These are phyloP conservation scores for Vulpes vulpes DNA, from an alignment of 2,113 vertebrate species.

Conservation along the genomic window DNA sequence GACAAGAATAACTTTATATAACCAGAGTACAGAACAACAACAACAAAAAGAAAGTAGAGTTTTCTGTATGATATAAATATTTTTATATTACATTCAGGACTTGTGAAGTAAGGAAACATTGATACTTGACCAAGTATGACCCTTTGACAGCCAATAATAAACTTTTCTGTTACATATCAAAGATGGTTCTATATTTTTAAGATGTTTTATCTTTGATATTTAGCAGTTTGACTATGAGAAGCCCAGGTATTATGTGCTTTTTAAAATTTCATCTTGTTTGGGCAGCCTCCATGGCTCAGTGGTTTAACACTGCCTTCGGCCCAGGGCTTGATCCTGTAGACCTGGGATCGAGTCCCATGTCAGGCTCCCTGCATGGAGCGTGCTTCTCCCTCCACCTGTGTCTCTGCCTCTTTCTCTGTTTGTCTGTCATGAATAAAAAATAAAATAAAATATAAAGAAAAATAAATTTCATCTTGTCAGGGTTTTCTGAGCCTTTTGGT, in stretches of 20 bases:
- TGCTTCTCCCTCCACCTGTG: too few species aligned
- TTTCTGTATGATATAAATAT: not conserved
- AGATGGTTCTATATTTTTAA: not conserved
- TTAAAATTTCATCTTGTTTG: not conserved
- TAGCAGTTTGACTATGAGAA: not conserved
- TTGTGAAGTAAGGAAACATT: not conserved
- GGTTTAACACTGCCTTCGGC: too few species aligned
- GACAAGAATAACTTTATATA: not conserved
- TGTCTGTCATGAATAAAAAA: too few species aligned
- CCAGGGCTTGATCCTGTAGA: too few species aligned
- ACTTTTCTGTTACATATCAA: not conserved
- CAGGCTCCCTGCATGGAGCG: too few species aligned
- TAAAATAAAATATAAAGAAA: too few species aligned
- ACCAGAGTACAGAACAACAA: not conserved
- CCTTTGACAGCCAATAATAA: not conserved
- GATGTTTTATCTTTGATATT: constrained; percentile 18
- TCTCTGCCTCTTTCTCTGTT: too few species aligned
- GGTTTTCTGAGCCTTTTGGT: not conserved
- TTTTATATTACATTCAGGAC: constrained; percentile 14
- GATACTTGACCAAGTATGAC: not conserved
- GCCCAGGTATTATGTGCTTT: not conserved
- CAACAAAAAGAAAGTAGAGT: not conserved
- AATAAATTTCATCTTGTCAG: not conserved
- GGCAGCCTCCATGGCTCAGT: too few species aligned
- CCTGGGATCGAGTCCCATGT: too few species aligned